A percentile compares a stretch with the other conserved stretches of the same genome.
These are phyloP conservation scores for Morpho deidamia DNA, from an alignment of 2,888 invertebrate species.

Conservation along the genomic window DNA sequence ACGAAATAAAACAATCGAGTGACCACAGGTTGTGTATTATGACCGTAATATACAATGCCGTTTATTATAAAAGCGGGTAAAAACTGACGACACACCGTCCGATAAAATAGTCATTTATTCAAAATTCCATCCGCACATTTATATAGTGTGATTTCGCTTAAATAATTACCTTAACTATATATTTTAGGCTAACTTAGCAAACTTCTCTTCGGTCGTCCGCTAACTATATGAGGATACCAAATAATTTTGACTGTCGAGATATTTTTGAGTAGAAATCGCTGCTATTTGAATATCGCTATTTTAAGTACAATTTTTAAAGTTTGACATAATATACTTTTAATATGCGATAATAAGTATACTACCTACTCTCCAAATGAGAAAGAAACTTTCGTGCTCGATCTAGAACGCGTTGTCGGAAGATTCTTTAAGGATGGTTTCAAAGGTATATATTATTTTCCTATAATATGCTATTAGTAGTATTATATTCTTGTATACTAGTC, in stretches of 20 bases:
- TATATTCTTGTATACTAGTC: no score
- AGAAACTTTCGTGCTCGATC: no score
- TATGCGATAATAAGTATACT: constrained; percentile 4
- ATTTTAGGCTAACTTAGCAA: constrained; percentile 19
- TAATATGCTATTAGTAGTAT: no score
- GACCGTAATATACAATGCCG: constrained; percentile 76
- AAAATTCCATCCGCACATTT: constrained; percentile 40
- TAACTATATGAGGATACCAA: no score
- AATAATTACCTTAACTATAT: constrained; percentile 25
- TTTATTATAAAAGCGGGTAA: constrained; percentile 75
- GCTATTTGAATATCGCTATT: no score
- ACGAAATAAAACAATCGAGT: constrained; percentile 21
- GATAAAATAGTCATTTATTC: constrained; percentile 51
- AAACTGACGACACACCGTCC: constrained; percentile 66
- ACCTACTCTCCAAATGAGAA: constrained; percentile 2
- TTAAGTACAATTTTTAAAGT: no score
- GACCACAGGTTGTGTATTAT: constrained; percentile 65
- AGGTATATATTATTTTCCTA: no score
- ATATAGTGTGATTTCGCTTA: constrained; percentile 43
- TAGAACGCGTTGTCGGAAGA: no score
- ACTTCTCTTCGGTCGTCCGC: constrained; percentile 1
- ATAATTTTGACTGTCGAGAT: no score
- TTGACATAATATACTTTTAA: no score
- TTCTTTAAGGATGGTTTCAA: no score
- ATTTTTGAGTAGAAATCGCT: no score